phyloP scores from a whole-genome alignment of 1,140 invertebrate genomes.

The Musca domestica region DNA sequence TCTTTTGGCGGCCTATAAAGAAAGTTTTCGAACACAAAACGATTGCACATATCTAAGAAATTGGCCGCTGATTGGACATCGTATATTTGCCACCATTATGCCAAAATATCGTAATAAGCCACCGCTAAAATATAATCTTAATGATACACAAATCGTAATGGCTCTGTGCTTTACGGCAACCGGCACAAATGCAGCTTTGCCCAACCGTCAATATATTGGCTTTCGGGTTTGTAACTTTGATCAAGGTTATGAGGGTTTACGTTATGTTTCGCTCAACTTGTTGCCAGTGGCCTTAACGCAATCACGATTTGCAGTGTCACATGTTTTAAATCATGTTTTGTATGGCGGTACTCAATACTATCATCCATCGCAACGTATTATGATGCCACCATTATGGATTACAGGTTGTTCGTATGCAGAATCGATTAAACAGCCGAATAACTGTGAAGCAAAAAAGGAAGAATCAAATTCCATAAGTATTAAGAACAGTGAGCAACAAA shows the following conservation, averaged over 20 bases:
- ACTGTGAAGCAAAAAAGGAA: too few relatives aligned
- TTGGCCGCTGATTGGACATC: conserved; percentile 20
- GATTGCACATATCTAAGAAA: conserved; percentile 18
- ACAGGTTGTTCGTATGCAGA: conserved; percentile 24
- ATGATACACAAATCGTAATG: conserved; percentile 30
- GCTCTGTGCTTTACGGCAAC: conserved; percentile 24
- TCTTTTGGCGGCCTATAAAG: conserved; percentile 16
- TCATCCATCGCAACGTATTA: conserved; percentile 24
- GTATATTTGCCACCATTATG: conserved; percentile 30
- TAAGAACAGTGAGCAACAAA: background rate
- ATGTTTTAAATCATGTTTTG: conserved; percentile 20
- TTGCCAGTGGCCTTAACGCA: conserved; percentile 25
- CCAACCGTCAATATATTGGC: conserved; percentile 11
- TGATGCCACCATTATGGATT: conserved; percentile 22
- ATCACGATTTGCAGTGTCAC: conserved; percentile 12
- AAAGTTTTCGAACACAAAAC: conserved; percentile 19
- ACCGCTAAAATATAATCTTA: conserved; percentile 27
- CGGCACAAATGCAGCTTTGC: conserved; percentile 15
- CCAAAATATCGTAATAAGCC: conserved; percentile 29
- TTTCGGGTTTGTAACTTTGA: conserved; percentile 12
- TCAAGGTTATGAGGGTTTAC: conserved; percentile 12
- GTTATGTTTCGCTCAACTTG: conserved; percentile 18
- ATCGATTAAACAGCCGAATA: conserved; percentile 16
- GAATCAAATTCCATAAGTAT: too few relatives aligned
- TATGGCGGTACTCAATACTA: conserved; percentile 19